phyloP scores from a whole-genome alignment of 2,113 vertebrate genomes.

The Montifringilla adamsi region DNA sequence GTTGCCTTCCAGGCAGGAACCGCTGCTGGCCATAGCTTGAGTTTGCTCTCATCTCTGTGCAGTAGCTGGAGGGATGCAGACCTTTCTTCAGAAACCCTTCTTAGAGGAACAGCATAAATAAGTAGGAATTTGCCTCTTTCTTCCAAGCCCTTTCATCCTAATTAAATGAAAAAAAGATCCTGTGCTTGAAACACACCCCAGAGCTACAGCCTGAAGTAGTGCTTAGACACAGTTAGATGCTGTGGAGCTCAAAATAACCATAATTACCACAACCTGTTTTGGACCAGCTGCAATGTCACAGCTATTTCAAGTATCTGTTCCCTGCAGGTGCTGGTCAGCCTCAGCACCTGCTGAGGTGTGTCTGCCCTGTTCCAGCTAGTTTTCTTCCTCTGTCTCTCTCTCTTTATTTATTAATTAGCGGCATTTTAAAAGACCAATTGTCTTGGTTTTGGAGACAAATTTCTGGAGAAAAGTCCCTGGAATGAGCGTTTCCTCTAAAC shows the following conservation, averaged over 20 bases:
- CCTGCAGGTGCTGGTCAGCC: background rate
- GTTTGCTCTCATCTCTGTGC: background rate
- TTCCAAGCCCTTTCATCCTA: background rate
- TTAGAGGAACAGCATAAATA: background rate
- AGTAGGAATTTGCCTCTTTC: background rate
- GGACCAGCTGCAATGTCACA: background rate
- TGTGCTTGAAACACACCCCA: background rate
- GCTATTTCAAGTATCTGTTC: background rate
- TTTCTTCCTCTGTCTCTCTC: background rate
- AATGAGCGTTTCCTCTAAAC: background rate
- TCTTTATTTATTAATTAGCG: background rate
- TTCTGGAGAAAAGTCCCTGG: background rate
- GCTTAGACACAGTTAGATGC: background rate
- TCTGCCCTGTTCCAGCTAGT: background rate
- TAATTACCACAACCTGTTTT: background rate
- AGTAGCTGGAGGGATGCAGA: background rate
- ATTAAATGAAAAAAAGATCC: background rate
- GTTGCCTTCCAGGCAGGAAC: background rate
- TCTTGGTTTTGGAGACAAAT: background rate
- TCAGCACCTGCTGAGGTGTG: background rate
- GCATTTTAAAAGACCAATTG: background rate
- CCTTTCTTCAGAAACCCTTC: background rate
- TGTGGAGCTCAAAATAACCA: background rate
- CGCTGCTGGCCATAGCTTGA: fast-evolving
- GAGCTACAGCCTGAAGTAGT: background rate